Percentiles rank a stretch among this genome's conserved stretches.
These are phyloP conservation scores for Cyrtonyx montezumae DNA, from an alignment of 2,113 vertebrate genomes.

Conservation along the genomic window DNA sequence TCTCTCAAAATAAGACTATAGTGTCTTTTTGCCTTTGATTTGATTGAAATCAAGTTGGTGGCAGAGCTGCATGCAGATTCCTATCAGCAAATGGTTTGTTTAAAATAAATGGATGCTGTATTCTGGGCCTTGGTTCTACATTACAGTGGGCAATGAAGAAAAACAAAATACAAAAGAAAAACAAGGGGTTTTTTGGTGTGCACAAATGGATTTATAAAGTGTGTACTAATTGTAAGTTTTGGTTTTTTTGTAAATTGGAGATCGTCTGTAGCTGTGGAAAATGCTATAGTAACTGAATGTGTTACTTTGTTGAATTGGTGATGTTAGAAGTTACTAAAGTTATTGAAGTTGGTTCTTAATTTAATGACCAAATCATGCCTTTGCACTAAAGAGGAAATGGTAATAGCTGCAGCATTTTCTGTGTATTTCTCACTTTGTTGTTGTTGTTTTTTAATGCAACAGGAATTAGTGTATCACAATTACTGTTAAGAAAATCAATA, in stretches of 20 bases:
- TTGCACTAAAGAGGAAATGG: neutral
- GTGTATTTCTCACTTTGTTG: neutral
- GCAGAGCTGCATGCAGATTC: neutral
- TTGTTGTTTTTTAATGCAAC: neutral
- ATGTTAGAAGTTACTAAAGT: neutral
- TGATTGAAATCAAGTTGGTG: constrained; percentile 25
- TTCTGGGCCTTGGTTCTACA: neutral
- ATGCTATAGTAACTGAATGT: neutral
- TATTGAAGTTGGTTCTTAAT: neutral
- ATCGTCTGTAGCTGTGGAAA: neutral
- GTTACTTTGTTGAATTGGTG: neutral
- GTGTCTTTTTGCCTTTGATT: constrained; percentile 24
- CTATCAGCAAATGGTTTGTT: constrained; percentile 29
- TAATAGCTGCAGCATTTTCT: neutral
- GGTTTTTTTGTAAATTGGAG: neutral
- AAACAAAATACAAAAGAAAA: constrained; percentile 33
- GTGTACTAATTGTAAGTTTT: neutral
- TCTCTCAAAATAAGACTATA: constrained; percentile 40
- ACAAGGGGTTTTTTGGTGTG: neutral
- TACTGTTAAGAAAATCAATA: too few relatives aligned
- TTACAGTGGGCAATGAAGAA: constrained; percentile 12
- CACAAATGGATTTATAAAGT: neutral
- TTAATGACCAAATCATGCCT: neutral
- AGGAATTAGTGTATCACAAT: neutral
- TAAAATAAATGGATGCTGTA: constrained; percentile 1